Percentiles rank a stretch among this genome's conserved stretches.
Evolutionary conservation across 2,113 vertebrate genomes (phyloP).

Genomic region (Plectropomus leopardus): DNA sequence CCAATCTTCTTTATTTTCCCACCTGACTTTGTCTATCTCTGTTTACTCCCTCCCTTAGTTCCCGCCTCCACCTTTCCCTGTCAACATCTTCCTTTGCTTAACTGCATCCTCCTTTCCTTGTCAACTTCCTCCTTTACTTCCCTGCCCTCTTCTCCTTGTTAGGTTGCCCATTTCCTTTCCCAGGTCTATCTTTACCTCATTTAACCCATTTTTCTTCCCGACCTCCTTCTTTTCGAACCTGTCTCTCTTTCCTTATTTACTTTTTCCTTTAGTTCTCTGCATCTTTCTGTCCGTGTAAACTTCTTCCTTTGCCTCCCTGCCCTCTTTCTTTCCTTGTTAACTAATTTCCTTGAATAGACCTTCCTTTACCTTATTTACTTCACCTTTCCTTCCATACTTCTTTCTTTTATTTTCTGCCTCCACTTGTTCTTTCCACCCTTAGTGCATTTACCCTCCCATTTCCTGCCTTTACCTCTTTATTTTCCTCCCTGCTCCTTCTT

Average conservation of each 20-base stretch:
- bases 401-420: no score
- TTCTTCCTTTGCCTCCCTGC: neutral
- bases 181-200: no score
- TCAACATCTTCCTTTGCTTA: neutral
- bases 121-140: neutral
- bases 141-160: neutral
- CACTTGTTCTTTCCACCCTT: no score
- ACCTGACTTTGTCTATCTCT: neutral
- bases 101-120: no score
- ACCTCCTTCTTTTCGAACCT: neutral
- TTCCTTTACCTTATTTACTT: neutral
- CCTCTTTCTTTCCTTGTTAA: neutral
- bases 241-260: neutral
- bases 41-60: neutral
- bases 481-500: no score
- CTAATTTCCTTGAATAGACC: no score
- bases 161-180: neutral
- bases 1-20: neutral
- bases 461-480: no score
- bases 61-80: no score
- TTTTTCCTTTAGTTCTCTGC: no score
- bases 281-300: no score
- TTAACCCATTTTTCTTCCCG: neutral
- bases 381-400: neutral
- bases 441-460: no score